Evolutionary conservation across 2,797 vertebrate genomes (phyloP), one percentile per base, ranked within the genome.

Genomic region (Neosilurus mollespiculum): DNA sequence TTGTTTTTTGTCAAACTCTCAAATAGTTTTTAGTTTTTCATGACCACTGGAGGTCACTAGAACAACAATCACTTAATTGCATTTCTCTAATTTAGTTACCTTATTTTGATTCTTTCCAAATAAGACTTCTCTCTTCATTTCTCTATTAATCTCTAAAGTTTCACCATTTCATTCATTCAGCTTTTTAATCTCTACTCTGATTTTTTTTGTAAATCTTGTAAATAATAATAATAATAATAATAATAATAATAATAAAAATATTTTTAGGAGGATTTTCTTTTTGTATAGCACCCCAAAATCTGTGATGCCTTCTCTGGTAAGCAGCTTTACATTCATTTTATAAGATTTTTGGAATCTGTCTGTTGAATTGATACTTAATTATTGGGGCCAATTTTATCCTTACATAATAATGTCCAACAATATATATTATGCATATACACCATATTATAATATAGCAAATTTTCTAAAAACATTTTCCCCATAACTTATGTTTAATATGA

Each of bases 11-110:
- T n/a, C 16, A 12, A 49, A 6, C 18, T 4, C 16, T 64, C 59
- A 64, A 20, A 51, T 24, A 11, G 12, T 43, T 78, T 69, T 78
- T 71, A 76, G n/a, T 34, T 77, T 61, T 61, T 62, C 18, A 12
- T 59, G 62, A 69, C 82, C 84, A 77, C 82, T 30, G 59, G 80
- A 77, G 70, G 75, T 49, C 73, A 73, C 49, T 59, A 69, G 53
- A 82, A 51, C 9, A 5, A 18, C 65, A 76, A 15, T n/a, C 8
- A 20, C 26, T 30, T 9, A 15, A 54, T 22, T 22, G 9, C 15
- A 62, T 22, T 22, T 2, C 9, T 71, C n/a, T 49, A 10, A 18
- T 58, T 56, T 16, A 43, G 24, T 34, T 15, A 66, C 16, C n/a
- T 43, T 51, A 10, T 54, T 18, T 65, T 59, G 26, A 7, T 71